phyloP scores from a whole-genome alignment of 1,140 invertebrate genomes.

The Thaumatotibia leucotreta region DNA sequence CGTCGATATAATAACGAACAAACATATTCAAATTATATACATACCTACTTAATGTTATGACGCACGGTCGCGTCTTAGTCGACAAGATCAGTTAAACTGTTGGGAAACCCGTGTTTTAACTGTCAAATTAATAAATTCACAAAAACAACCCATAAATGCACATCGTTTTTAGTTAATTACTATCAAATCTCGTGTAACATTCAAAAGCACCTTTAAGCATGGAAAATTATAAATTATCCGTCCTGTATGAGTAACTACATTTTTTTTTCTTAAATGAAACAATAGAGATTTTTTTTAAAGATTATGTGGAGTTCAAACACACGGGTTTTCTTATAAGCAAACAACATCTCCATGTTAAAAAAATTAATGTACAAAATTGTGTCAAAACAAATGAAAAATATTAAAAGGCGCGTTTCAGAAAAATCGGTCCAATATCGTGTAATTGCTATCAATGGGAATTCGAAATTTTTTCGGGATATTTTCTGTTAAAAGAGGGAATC shows the following conservation, averaged over 20 bases:
- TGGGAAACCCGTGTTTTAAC: not conserved
- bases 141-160: too few species aligned
- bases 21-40: not conserved
- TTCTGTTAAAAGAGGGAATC: too few species aligned
- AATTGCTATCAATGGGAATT: too few species aligned
- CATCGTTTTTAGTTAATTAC: too few species aligned
- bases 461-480: too few species aligned
- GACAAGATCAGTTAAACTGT: not conserved
- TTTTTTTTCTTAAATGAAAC: too few species aligned
- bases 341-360: not conserved
- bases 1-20: not conserved
- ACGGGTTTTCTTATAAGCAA: not conserved
- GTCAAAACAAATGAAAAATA: constrained; percentile 30
- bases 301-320: too few species aligned
- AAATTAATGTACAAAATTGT: constrained; percentile 39
- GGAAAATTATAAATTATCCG: not conserved
- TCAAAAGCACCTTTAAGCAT: too few species aligned
- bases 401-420: not conserved
- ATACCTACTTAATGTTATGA: not conserved
- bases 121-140: too few species aligned
- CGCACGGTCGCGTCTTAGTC: too few species aligned
- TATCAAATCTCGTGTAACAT: too few species aligned
- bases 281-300: too few species aligned
- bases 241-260: not conserved
- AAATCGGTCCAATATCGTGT: not conserved